phyloP scores from a whole-genome alignment of 2,888 invertebrate genomes.

The Pyrochroa serraticornis region DNA sequence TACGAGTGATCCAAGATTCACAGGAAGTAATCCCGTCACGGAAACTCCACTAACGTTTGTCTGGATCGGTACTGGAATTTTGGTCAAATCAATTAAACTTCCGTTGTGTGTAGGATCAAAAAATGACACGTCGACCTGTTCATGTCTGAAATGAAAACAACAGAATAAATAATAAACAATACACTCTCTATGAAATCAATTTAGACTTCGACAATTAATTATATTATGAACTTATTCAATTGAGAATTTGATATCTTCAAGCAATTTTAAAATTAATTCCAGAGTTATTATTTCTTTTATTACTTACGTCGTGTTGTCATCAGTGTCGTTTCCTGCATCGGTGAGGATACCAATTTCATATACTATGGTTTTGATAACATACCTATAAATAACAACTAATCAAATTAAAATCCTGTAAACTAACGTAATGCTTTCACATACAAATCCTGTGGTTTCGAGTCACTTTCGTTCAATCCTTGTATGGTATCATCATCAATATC shows the following conservation, averaged over 20 bases:
- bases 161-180: neutral
- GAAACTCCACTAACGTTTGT: slow-evolving; percentile 63
- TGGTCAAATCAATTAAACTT: slow-evolving; percentile 60
- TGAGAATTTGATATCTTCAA: too few relatives aligned
- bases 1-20: slow-evolving; percentile 54
- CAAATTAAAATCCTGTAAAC: neutral
- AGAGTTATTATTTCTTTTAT: too few relatives aligned
- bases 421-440: slow-evolving; percentile 15
- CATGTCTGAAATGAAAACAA: slow-evolving; percentile 54
- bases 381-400: slow-evolving; percentile 51
- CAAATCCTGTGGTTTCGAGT: slow-evolving; percentile 25
- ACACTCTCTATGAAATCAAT: neutral
- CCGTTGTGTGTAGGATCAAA: slow-evolving; percentile 61
- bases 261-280: too few relatives aligned
- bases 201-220: neutral
- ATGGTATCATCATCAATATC: slow-evolving; percentile 19
- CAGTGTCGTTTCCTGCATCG: slow-evolving; percentile 57
- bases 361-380: slow-evolving; percentile 64
- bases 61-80: slow-evolving; percentile 62
- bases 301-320: slow-evolving; percentile 55
- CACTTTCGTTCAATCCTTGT: slow-evolving; percentile 12
- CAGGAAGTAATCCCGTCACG: slow-evolving; percentile 61
- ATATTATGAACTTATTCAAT: too few relatives aligned
- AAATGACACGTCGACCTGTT: slow-evolving; percentile 63
- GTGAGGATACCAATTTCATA: slow-evolving; percentile 68